These are phyloP conservation scores for Xylota sylvarum DNA, from an alignment of 2,888 invertebrate genomes.

Conservation along the genomic window DNA sequence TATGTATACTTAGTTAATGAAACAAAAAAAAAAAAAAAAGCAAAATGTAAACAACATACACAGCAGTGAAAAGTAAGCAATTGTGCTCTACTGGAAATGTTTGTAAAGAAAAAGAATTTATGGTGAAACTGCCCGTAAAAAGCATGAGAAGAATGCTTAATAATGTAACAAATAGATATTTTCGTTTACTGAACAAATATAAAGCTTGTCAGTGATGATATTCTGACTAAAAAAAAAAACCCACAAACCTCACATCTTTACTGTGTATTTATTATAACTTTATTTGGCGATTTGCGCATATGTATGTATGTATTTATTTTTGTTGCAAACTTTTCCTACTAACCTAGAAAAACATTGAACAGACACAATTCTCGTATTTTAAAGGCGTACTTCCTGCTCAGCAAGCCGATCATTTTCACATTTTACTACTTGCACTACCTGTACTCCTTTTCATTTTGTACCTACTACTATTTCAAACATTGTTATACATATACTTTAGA, in stretches of 20 bases:
- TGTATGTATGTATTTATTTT: too few relatives aligned
- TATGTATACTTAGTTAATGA: slow-evolving; percentile 26
- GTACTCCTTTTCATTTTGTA: too few relatives aligned
- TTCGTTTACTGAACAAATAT: slow-evolving; percentile 37
- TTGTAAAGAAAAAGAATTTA: slow-evolving; percentile 11
- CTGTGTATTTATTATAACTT: slow-evolving; percentile 48
- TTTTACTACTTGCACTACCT: too few relatives aligned
- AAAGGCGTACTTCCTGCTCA: too few relatives aligned
- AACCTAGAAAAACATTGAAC: too few relatives aligned
- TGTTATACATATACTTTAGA: too few relatives aligned
- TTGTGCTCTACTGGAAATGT: not conserved
- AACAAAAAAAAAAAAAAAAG: slow-evolving; percentile 8
- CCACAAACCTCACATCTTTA: slow-evolving; percentile 45
- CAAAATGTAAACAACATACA: slow-evolving; percentile 30
- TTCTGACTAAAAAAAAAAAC: slow-evolving; percentile 75
- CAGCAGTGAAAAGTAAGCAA: slow-evolving; percentile 2
- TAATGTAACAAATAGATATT: slow-evolving; percentile 33
- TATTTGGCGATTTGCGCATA: not conserved
- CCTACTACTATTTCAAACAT: too few relatives aligned
- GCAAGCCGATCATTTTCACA: too few relatives aligned
- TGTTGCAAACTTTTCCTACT: too few relatives aligned
- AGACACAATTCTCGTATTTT: too few relatives aligned
- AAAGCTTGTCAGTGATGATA: slow-evolving; percentile 46
- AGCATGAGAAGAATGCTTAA: not conserved
- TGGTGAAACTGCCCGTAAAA: not conserved